Evolutionary conservation across 2,888 invertebrate species (phyloP).

Genomic region (Mayetiola destructor): DNA sequence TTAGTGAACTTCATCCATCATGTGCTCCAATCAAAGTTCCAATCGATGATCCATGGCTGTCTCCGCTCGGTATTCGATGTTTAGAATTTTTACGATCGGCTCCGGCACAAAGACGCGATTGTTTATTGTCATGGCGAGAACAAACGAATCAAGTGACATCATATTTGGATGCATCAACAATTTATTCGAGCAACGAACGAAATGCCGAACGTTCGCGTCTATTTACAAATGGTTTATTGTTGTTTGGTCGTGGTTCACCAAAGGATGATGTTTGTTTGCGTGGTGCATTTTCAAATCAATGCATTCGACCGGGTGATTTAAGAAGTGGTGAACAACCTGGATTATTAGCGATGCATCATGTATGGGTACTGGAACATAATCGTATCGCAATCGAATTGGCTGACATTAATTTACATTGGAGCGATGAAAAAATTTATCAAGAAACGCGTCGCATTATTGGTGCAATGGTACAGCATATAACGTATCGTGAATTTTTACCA

Average conservation of each 20-base stretch:
- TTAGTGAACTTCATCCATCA: slow-evolving; percentile 57
- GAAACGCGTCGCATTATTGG: slow-evolving; percentile 70
- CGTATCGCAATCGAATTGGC: slow-evolving; percentile 57
- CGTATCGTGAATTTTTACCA: slow-evolving; percentile 69
- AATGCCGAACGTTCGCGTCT: slow-evolving; percentile 59
- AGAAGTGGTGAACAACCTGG: slow-evolving; percentile 69
- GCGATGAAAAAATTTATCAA: slow-evolving; percentile 73
- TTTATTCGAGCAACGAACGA: slow-evolving; percentile 63
- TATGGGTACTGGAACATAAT: slow-evolving; percentile 37
- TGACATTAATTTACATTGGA: slow-evolving; percentile 70
- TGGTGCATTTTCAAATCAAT: slow-evolving; percentile 57
- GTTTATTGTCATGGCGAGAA: slow-evolving; percentile 67
- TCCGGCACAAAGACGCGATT: slow-evolving; percentile 64
- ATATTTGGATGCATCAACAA: slow-evolving; percentile 65
- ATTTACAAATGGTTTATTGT: slow-evolving; percentile 54
- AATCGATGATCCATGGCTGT: slow-evolving; percentile 54
- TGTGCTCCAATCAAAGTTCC: slow-evolving; percentile 70
- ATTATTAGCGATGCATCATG: slow-evolving; percentile 33
- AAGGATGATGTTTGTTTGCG: slow-evolving; percentile 55
- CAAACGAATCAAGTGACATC: slow-evolving; percentile 75
- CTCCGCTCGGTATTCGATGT: slow-evolving; percentile 55
- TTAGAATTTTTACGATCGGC: slow-evolving; percentile 72
- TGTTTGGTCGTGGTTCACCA: slow-evolving; percentile 51
- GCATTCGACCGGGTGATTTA: slow-evolving; percentile 65
- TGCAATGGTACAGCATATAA: slow-evolving; percentile 71